A percentile compares a stretch with the other conserved stretches of the same genome.
phyloP scores from a whole-genome alignment of 1,140 invertebrate genomes.

The Lerema accius region DNA sequence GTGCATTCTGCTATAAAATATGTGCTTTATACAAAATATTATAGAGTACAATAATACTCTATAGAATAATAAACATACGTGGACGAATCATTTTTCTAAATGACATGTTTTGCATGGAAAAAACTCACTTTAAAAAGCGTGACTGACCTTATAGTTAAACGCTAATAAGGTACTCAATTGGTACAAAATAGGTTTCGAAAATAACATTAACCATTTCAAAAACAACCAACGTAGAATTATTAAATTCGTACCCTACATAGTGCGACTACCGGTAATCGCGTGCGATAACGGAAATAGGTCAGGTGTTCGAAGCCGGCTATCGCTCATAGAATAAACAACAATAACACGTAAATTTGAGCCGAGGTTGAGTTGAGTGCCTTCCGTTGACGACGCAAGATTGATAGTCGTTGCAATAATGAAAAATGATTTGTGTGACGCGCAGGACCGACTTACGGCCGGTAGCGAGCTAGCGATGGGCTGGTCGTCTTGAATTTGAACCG shows the following conservation, averaged over 20 bases:
- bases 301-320: conserved; percentile 51
- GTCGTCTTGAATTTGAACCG: not conserved
- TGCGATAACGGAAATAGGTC: conserved; percentile 65
- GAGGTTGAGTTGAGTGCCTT: conserved; percentile 67
- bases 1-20: too few species aligned
- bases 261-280: conserved; percentile 55
- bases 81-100: too few species aligned
- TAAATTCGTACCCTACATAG: conserved; percentile 38
- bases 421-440: conserved; percentile 20
- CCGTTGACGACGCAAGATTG: conserved; percentile 62
- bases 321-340: conserved; percentile 69
- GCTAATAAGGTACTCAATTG: too few species aligned
- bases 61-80: too few species aligned
- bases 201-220: conserved; percentile 7
- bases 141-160: too few species aligned
- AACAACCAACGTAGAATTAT: conserved; percentile 35
- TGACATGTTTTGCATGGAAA: too few species aligned
- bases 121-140: too few species aligned
- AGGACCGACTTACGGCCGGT: conserved; percentile 7
- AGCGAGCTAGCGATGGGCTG: conserved; percentile 2
- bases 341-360: conserved; percentile 59
- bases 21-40: too few species aligned
- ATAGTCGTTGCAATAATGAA: conserved; percentile 56
- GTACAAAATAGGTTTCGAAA: not conserved
- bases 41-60: too few species aligned